Evolutionary conservation across 23 tunicate species (phyloP), one percentile per base, ranked within the genome.

Genomic region (Botrylloides violaceus): DNA sequence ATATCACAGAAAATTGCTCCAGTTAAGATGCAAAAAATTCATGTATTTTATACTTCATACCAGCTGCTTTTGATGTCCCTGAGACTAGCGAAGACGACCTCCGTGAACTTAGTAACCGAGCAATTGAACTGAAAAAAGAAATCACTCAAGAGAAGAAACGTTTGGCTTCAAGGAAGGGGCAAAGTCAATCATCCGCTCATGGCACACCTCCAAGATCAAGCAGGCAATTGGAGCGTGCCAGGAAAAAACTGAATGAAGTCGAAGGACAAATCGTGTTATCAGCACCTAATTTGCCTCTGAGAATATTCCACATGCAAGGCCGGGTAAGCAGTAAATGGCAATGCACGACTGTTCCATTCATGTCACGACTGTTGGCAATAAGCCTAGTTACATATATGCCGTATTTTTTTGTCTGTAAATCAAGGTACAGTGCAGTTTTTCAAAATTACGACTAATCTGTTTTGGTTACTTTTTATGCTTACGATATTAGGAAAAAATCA

Each of bases 301-400:
- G 88, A 53, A 88, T 88, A n/a, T 88, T 70, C 32, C 96, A 88
- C 77, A 88, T 81, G 87, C 88, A 81, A 61, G 96, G 96, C 57
- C 81, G 81, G 79, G 95, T 87, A 48, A 27, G 94, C 29, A 26
- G 64, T n/a, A n/a, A n/a, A n/a, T n/a, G n/a, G n/a, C n/a, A n/a
- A n/a, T n/a, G n/a, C n/a, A n/a, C n/a, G n/a, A n/a, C n/a, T n/a
- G n/a, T n/a, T n/a, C n/a, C n/a, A n/a, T n/a, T n/a, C n/a, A n/a
- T n/a, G n/a, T n/a, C n/a, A n/a, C n/a, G n/a, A n/a, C n/a, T n/a
- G n/a, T n/a, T n/a, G n/a, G n/a, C n/a, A n/a, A n/a, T n/a, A n/a
- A n/a, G n/a, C n/a, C n/a, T n/a, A n/a, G n/a, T n/a, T n/a, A n/a
- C n/a, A n/a, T n/a, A n/a, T n/a, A n/a, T n/a, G n/a, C n/a, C n/a